These are phyloP conservation scores for Thalpophila matura DNA, from an alignment of 2,888 invertebrate species.

Conservation along the genomic window DNA sequence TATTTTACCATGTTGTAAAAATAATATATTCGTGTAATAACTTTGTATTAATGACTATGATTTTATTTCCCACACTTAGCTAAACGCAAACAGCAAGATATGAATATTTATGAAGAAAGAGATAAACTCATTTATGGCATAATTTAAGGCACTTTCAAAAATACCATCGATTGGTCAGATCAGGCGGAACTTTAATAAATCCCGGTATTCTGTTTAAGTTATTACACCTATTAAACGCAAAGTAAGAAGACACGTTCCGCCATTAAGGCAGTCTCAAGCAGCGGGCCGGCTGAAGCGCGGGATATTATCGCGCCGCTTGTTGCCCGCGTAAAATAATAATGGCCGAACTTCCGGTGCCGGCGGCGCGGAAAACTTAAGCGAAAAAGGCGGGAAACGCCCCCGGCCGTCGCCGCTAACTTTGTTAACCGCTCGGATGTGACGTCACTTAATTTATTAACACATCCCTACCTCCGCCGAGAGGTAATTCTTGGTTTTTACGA, in stretches of 20 bases:
- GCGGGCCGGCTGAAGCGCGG: slow-evolving; percentile 81
- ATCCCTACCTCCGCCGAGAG: slow-evolving; percentile 79
- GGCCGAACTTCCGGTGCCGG: slow-evolving; percentile 91
- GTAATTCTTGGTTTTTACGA: slow-evolving; percentile 81
- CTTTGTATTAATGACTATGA: slow-evolving; percentile 18
- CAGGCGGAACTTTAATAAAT: slow-evolving; percentile 78
- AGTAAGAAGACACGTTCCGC: slow-evolving; percentile 89
- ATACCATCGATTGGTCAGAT: slow-evolving; percentile 67
- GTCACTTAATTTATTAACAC: slow-evolving; percentile 91
- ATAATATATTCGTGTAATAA: slow-evolving; percentile 40
- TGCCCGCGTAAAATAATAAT: slow-evolving; percentile 91
- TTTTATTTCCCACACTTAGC: slow-evolving; percentile 44
- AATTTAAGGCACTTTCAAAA: slow-evolving; percentile 60
- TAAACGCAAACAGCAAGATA: slow-evolving; percentile 42
- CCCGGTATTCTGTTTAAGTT: slow-evolving; percentile 86
- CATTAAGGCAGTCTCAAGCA: slow-evolving; percentile 84
- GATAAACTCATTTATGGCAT: slow-evolving; percentile 57
- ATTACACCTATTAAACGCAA: slow-evolving; percentile 89
- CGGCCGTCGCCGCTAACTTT: slow-evolving; percentile 84
- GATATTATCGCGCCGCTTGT: slow-evolving; percentile 91
- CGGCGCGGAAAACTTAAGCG: slow-evolving; percentile 89
- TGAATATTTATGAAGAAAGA: slow-evolving; percentile 59
- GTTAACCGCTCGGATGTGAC: slow-evolving; percentile 87
- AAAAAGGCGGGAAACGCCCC: slow-evolving; percentile 90
- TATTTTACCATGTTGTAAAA: slow-evolving; percentile 14